phyloP scores from a whole-genome alignment of 2,888 invertebrate genomes.

The Meganola albula region DNA sequence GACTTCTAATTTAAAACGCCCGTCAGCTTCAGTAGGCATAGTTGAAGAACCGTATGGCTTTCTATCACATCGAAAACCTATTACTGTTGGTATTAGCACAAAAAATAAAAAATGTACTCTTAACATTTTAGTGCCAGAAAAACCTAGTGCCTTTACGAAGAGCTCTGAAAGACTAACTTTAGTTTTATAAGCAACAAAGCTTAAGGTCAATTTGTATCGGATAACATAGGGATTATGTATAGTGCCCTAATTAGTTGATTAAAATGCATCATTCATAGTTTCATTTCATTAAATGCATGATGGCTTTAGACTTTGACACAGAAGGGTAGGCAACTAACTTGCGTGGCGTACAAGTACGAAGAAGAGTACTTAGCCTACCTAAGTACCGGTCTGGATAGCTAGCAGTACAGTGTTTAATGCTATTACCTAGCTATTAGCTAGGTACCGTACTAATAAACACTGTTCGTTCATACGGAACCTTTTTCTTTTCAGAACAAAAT shows the following conservation, averaged over 20 bases:
- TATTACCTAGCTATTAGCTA: too few species aligned
- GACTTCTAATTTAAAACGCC: constrained; percentile 49
- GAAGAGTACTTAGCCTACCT: too few species aligned
- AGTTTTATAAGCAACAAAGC: not conserved
- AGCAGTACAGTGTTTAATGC: too few species aligned
- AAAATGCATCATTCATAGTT: too few species aligned
- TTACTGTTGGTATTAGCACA: constrained; percentile 7
- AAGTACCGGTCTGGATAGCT: too few species aligned
- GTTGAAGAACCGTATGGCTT: constrained; percentile 56
- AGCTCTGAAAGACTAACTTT: not conserved
- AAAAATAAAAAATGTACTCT: not conserved
- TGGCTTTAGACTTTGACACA: too few species aligned
- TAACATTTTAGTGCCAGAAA: not conserved
- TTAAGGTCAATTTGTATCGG: constrained; percentile 2
- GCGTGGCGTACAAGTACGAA: too few species aligned
- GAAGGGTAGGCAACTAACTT: too few species aligned
- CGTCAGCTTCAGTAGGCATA: constrained; percentile 53
- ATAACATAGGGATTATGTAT: constrained; percentile 18
- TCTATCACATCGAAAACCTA: constrained; percentile 56
- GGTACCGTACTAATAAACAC: too few species aligned
- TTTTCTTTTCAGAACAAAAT: too few species aligned
- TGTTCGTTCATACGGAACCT: too few species aligned
- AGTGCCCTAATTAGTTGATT: constrained; percentile 24
- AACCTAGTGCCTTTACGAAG: not conserved
- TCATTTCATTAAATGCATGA: too few species aligned